These are phyloP conservation scores for Napeogenes inachia DNA, from an alignment of 2,888 invertebrate genomes.

Conservation along the genomic window DNA sequence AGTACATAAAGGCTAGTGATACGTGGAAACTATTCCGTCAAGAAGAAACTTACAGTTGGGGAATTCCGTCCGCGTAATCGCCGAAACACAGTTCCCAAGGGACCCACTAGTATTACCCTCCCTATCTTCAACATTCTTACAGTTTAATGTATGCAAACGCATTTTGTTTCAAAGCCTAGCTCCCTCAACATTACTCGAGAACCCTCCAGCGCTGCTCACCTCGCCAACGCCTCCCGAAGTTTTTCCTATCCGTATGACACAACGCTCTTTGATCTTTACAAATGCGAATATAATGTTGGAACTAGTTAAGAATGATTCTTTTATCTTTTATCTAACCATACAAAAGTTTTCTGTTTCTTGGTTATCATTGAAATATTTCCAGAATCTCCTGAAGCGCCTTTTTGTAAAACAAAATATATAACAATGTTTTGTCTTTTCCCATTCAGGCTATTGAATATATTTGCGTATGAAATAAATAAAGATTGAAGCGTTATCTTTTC, in stretches of 20 bases:
- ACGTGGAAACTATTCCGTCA: constrained; percentile 71
- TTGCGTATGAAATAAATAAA: constrained; percentile 52
- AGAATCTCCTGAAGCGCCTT: constrained; percentile 52
- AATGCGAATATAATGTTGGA: constrained; percentile 74
- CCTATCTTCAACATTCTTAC: constrained; percentile 75
- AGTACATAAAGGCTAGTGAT: constrained; percentile 69
- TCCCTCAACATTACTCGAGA: constrained; percentile 69
- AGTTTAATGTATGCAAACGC: constrained; percentile 78
- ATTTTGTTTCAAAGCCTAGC: constrained; percentile 76
- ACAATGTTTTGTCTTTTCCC: constrained; percentile 56
- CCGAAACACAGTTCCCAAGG: constrained; percentile 69
- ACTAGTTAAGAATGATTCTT: constrained; percentile 64
- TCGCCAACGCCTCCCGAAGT: constrained; percentile 51
- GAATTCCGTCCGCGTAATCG: constrained; percentile 76
- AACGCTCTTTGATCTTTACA: constrained; percentile 74
- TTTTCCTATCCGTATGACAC: constrained; percentile 65
- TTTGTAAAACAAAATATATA: constrained; percentile 49
- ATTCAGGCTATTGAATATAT: constrained; percentile 56
- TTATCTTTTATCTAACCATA: constrained; percentile 54
- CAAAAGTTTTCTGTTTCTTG: constrained; percentile 47
- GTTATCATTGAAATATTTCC: constrained; percentile 42
- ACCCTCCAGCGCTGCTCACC: constrained; percentile 64
- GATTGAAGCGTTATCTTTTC: constrained; percentile 47
- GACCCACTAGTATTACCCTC: constrained; percentile 62
- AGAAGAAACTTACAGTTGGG: constrained; percentile 61